Conservation (phyloP, 2,113 vertebrate species). For the Madoqua kirkii region DNA sequence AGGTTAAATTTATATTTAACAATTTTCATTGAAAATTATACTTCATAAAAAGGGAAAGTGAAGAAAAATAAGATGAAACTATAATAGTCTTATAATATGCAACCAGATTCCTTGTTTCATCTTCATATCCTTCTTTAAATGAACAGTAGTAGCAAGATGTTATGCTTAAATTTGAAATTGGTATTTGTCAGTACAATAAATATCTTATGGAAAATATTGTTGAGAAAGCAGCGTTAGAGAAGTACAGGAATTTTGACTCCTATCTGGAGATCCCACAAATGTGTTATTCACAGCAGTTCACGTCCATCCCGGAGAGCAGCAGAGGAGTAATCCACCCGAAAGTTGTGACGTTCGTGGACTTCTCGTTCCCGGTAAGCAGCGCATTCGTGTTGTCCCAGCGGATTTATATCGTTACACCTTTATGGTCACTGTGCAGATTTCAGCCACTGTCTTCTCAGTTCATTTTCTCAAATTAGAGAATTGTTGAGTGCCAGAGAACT, state of each 20-base stretch:
- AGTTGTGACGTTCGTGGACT: not conserved
- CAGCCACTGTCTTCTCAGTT: not conserved
- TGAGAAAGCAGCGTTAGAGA: not conserved
- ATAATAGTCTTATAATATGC: not conserved
- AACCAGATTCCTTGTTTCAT: not conserved
- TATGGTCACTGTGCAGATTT: not conserved
- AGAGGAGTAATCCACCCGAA: not conserved
- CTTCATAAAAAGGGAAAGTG: not conserved
- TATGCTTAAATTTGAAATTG: not conserved
- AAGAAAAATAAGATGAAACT: not conserved
- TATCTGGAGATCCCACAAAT: not conserved
- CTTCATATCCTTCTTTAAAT: not conserved
- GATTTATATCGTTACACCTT: rapidly evolving
- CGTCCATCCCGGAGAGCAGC: not conserved
- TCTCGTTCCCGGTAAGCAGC: conserved; percentile 11
- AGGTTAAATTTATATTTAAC: not conserved
- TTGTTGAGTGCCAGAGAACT: not conserved
- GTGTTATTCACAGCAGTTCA: not conserved
- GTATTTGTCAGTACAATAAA: not conserved
- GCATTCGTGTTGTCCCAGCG: rapidly evolving
- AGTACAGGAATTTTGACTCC: not conserved
- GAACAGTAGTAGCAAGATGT: not conserved
- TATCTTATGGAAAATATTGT: not conserved
- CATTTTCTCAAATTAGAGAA: not conserved
- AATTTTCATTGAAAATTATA: not conserved